A percentile compares a stretch with the other conserved stretches of the same genome.
phyloP scores from a whole-genome alignment of 2,888 invertebrate species.

The Gordius sp. region DNA sequence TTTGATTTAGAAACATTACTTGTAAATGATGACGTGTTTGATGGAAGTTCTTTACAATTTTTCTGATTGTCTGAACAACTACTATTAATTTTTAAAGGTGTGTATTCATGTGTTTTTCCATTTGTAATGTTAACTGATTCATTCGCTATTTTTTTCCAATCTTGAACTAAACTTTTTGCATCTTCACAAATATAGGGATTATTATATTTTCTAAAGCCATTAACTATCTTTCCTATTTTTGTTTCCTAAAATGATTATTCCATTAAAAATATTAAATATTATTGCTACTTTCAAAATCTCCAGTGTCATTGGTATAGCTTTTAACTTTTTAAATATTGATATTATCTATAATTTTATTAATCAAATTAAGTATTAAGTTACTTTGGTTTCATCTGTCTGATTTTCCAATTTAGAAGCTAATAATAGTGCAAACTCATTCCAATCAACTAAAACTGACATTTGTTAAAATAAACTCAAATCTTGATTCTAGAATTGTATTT shows the following conservation, averaged over 20 bases:
- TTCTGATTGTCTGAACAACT: no score
- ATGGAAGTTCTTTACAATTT: no score
- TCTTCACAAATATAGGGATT: background rate
- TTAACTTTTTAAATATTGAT: conserved; percentile 1
- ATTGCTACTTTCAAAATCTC: conserved; percentile 6
- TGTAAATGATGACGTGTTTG: no score
- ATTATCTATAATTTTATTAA: background rate
- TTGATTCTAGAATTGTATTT: no score
- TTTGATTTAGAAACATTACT: no score
- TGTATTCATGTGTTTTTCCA: no score
- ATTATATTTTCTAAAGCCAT: background rate
- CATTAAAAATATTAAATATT: background rate
- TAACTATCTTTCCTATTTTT: conserved; percentile 11
- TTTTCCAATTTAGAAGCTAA: background rate
- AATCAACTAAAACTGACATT: conserved; percentile 1
- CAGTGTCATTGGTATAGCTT: conserved; percentile 8
- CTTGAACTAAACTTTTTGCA: background rate
- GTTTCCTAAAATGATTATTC: background rate
- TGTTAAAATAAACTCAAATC: no score
- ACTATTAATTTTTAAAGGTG: no score
- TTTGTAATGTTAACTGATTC: no score
- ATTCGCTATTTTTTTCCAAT: conserved; percentile 12
- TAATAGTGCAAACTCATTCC: conserved; percentile 4
- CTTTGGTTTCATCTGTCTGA: background rate
- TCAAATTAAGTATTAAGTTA: background rate